Base-by-base conservation (phyloP, 30 jellyfish, hydroid and myxozoan genomes). In the Aurelia aurita region DNA sequence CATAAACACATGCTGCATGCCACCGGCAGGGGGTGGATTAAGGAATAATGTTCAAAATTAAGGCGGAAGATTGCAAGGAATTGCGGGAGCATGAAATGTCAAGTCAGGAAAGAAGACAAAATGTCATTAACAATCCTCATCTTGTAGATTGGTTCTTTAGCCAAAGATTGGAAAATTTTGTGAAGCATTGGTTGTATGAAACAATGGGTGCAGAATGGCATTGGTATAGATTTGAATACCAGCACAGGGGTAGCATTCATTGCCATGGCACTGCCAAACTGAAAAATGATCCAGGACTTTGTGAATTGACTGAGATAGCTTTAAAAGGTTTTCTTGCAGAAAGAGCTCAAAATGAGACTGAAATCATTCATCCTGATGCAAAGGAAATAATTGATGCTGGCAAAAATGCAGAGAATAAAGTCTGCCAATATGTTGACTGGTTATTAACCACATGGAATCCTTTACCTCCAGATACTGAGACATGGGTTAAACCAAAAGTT, bases 151-250 rank as follows among this genome's bases (percentile, higher is more conserved):
- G 64, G 64, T 53, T 53, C 64, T 53, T 53, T 83, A 67, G 58
- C 71, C 75, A 69, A 61, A 28, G 89, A 13, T 25, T 77, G 16
- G 93, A 83, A 71, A 46, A 19, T 51, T 69, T 83, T 43, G 53
- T 83, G 31, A 83, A 83, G 53, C 43, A 57, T n/a, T 82, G 87
- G 93, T 45, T 83, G 46, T 70, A 72, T 60, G 71, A 53, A 5
- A 46, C 69, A 11, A 53, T 83, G n/a, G 82, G 57, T 69, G 93
- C 93, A 12, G 77, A 51, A 39, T 83, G 89, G 89, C 93, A 83
- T 58, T 72, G 84, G 91, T 80, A 63, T 73, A 65, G 91, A 27
- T 80, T 14, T 68, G 91, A 80, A 67, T 80, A 63, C 63, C 74
- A 63, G n/a, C 73, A 72, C 43, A 87, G 91, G 44, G 91, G 91